A percentile compares a stretch with the other conserved stretches of the same genome.
phyloP scores from a whole-genome alignment of 2,113 vertebrate species.

The zebrafish (Danio rerio) region DNA sequence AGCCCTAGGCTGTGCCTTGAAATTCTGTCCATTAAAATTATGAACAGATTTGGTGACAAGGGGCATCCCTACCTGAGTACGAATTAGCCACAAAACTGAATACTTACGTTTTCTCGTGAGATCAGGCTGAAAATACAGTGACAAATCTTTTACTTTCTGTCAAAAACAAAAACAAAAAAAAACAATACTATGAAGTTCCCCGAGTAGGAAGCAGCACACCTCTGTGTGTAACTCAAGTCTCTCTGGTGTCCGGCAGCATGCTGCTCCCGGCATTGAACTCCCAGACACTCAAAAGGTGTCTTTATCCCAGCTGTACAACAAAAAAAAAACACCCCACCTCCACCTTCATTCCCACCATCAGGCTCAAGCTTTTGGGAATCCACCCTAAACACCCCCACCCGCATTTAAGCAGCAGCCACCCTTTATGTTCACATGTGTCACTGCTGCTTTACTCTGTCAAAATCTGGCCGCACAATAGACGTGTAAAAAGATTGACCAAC shows the following conservation, averaged over 20 bases:
- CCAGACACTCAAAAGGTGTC: slow-evolving; percentile 68
- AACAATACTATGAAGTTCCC: slow-evolving; percentile 64
- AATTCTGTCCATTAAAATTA: no score
- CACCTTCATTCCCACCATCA: slow-evolving; percentile 72
- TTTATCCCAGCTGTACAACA: slow-evolving; percentile 67
- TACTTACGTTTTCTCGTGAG: no score
- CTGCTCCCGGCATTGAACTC: slow-evolving; percentile 43
- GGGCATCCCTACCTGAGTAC: no score
- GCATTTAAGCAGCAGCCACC: slow-evolving; percentile 63
- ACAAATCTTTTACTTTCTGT: slow-evolving; percentile 12
- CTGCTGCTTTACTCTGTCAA: slow-evolving; percentile 67
- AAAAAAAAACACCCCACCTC: slow-evolving; percentile 73
- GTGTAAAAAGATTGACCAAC: slow-evolving; percentile 70
- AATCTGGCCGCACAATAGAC: slow-evolving; percentile 60
- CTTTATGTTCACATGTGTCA: slow-evolving; percentile 74
- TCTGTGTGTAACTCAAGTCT: slow-evolving; percentile 75
- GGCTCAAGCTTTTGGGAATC: slow-evolving; percentile 56
- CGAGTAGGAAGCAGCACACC: slow-evolving; percentile 62
- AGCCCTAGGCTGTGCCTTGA: no score
- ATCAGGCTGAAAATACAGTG: not conserved
- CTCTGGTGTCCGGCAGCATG: slow-evolving; percentile 64
- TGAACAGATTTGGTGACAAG: no score
- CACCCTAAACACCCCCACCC: slow-evolving; percentile 51
- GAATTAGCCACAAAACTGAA: no score
- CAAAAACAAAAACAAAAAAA: no score